These are phyloP conservation scores for Stichopus chloronotus DNA, from an alignment of 35 echinoderm and acorn worm species.

Conservation along the genomic window DNA sequence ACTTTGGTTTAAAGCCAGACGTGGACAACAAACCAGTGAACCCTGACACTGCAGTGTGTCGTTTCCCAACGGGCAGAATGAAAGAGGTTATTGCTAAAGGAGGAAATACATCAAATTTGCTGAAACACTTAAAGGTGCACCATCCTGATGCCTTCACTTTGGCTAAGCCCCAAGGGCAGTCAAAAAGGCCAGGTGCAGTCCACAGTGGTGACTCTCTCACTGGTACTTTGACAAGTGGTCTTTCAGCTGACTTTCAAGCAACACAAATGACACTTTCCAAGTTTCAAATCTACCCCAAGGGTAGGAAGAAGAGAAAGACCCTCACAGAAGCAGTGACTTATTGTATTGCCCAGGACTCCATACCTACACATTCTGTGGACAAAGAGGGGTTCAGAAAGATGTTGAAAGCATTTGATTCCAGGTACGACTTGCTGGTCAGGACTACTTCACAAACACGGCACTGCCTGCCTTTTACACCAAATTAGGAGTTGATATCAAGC, in stretches of 20 bases:
- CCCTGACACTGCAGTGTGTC: slow-evolving; percentile 21
- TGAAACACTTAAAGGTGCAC: background rate
- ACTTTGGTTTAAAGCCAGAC: slow-evolving; percentile 51
- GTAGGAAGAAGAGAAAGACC: background rate
- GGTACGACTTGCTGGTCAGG: slow-evolving; percentile 29
- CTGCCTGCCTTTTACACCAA: slow-evolving; percentile 40
- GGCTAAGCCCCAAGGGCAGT: background rate
- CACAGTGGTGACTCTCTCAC: background rate
- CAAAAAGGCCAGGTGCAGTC: background rate
- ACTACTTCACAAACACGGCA: slow-evolving; percentile 53
- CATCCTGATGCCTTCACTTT: slow-evolving; percentile 9
- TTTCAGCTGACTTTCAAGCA: background rate
- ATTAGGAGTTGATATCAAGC: background rate
- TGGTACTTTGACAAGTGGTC: background rate
- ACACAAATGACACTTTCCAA: too few relatives aligned
- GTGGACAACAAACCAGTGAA: slow-evolving; percentile 8
- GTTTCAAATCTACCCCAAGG: slow-evolving; percentile 25
- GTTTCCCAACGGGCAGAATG: slow-evolving; percentile 29
- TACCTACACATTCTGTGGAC: slow-evolving; percentile 38
- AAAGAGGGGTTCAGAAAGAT: slow-evolving; percentile 51
- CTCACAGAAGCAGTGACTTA: slow-evolving; percentile 38
- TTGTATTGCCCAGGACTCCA: slow-evolving; percentile 39
- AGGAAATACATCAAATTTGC: background rate
- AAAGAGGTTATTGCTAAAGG: background rate
- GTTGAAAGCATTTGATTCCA: slow-evolving; percentile 21